phyloP scores from a whole-genome alignment of 2,797 vertebrate genomes.

The Takifugu ocellatus region DNA sequence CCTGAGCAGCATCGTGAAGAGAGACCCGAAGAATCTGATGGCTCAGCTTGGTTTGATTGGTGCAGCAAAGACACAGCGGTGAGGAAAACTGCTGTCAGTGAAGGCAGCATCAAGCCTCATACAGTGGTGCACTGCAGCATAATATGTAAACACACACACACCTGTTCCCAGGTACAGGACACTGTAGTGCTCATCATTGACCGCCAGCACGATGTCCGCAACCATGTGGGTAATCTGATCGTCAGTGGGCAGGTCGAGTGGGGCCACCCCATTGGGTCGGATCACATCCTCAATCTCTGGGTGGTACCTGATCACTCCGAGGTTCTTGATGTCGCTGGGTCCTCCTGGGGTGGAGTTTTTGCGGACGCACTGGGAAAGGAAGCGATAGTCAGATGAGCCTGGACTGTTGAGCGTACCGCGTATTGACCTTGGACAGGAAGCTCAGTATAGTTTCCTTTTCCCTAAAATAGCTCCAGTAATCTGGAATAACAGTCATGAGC shows the following conservation, averaged over 20 bases:
- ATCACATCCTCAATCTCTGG: slow-evolving; percentile 81
- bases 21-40: no score
- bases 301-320: slow-evolving; percentile 76
- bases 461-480: slow-evolving; percentile 14
- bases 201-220: slow-evolving; percentile 73
- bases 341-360: slow-evolving; percentile 56
- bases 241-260: slow-evolving; percentile 74
- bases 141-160: slow-evolving; percentile 36
- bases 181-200: slow-evolving; percentile 78
- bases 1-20: no score
- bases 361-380: slow-evolving; percentile 63
- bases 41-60: no score
- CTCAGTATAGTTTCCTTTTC: slow-evolving; percentile 26
- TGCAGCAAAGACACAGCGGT: no score
- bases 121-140: no score
- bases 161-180: slow-evolving; percentile 83
- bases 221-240: slow-evolving; percentile 79
- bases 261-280: slow-evolving; percentile 70
- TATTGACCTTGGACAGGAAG: slow-evolving; percentile 19
- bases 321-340: slow-evolving; percentile 66
- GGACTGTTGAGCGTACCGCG: not conserved
- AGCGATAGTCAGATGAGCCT: not conserved
- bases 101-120: no score
- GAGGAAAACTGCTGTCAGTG: no score
- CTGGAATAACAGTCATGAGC: not conserved